Percentiles rank a stretch among this genome's conserved stretches.
Evolutionary conservation across 2,113 vertebrate species (phyloP).

Genomic region (Hipposideros armiger): DNA sequence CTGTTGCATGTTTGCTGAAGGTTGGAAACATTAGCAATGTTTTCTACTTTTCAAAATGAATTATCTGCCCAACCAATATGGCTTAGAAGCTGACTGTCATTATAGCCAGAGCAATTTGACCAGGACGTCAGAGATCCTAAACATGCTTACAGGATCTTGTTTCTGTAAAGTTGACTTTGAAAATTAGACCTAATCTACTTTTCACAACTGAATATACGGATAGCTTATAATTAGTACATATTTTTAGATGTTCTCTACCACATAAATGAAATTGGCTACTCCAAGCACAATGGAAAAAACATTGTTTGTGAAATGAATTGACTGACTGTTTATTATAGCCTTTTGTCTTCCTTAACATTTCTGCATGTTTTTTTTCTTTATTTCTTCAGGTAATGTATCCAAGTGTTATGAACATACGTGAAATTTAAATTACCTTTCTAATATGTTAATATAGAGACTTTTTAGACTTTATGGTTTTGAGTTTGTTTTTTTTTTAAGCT

Average conservation of each 20-base stretch:
- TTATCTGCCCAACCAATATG: neutral
- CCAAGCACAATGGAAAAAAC: neutral
- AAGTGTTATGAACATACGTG: neutral
- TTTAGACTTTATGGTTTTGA: neutral
- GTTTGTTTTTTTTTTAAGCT: neutral
- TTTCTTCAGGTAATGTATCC: neutral
- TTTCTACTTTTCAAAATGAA: conserved; percentile 5
- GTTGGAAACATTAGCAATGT: neutral
- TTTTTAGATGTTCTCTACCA: neutral
- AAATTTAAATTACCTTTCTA: conserved; percentile 57
- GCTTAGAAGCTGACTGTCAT: neutral
- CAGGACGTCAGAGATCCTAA: neutral
- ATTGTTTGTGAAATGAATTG: neutral
- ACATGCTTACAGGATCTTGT: neutral
- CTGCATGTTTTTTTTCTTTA: conserved; percentile 30
- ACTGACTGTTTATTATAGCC: neutral
- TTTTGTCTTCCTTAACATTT: neutral
- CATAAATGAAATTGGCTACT: neutral
- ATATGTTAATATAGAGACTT: neutral
- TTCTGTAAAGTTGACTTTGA: neutral
- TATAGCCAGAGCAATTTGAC: neutral
- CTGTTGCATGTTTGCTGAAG: neutral
- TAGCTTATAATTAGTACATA: neutral
- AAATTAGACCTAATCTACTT: conserved; percentile 44
- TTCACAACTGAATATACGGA: neutral